Evolutionary conservation across 1,140 invertebrate genomes (phyloP), one percentile per base, ranked within the genome.

Genomic region (Drosophila kurseongensis): DNA sequence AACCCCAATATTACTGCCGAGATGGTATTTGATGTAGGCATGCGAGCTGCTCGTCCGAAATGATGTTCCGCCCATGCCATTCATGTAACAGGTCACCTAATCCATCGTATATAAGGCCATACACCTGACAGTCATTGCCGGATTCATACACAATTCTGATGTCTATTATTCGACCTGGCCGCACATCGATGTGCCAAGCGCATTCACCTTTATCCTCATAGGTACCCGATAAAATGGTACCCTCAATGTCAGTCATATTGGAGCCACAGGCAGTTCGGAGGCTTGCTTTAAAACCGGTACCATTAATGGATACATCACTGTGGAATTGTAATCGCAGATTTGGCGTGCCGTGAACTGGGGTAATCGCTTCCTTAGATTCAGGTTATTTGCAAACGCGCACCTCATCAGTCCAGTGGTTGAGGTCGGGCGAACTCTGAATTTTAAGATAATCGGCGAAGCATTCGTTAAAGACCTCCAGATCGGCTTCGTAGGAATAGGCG

Each of bases 121-220:
- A 86, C 6, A 48, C n/a, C 1, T 23, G 0, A 0, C 18, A 2
- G 55, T 40, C 0, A 6, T 5, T 0, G 7, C 35, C 0, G 0
- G n/a, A n/a, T n/a, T 8, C n/a, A 2, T 32, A n/a, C n/a, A n/a
- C 8, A 9, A 90, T 83, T 5, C 5, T 52, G 7, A 97, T 89
- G 81, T 94, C 82, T 36, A 98, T 96, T 2, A 94, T 96, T 80
- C 94, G 93, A 18, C 97, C 96, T 32, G 94, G 92, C 57, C 93
- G 92, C 2, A 97, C 97, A 59, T 93, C 94, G 5, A 98, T 93
- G 10, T 93, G 93, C 96, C 96, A 97, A 50, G 94, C 92, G 80
- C 97, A 97, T 1, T 36, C 14, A 60, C 8, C 8, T 6, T 7
- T 32, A 8, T 32, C 29, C 1, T 32, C 1, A 32, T 7, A 32